phyloP scores from a whole-genome alignment of 2,888 invertebrate genomes.

The Tenodera sinensis region DNA sequence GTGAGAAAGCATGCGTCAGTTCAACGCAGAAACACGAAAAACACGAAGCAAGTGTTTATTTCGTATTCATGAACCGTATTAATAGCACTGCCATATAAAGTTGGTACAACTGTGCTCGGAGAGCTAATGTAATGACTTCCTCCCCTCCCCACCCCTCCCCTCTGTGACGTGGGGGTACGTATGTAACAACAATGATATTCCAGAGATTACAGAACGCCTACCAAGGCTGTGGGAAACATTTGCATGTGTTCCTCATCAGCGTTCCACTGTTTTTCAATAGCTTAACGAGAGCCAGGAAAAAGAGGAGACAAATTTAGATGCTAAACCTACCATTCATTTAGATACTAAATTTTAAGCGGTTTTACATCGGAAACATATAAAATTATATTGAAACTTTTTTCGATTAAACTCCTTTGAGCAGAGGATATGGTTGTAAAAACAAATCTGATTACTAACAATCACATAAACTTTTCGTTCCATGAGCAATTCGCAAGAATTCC shows the following conservation, averaged over 20 bases:
- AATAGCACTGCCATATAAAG: background rate
- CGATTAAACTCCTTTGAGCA: too few relatives aligned
- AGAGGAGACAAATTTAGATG: too few relatives aligned
- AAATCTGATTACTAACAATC: too few relatives aligned
- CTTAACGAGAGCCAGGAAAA: too few relatives aligned
- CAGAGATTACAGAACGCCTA: background rate
- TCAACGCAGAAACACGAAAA: background rate
- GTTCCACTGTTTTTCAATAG: too few relatives aligned
- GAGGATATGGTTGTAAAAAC: too few relatives aligned
- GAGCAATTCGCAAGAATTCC: too few relatives aligned
- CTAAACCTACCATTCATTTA: too few relatives aligned
- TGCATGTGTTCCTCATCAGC: background rate
- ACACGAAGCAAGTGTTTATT: background rate
- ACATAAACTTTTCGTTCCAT: too few relatives aligned
- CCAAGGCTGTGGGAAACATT: background rate
- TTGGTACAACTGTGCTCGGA: background rate
- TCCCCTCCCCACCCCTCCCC: background rate
- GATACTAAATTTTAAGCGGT: too few relatives aligned
- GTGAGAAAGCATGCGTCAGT: background rate
- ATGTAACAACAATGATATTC: background rate
- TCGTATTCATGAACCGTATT: background rate
- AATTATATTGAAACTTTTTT: too few relatives aligned
- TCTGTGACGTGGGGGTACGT: background rate
- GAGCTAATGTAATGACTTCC: background rate
- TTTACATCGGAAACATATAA: too few relatives aligned